Conservation (phyloP, 2,797 vertebrate species). For the Phaenicophaeus curvirostris region DNA sequence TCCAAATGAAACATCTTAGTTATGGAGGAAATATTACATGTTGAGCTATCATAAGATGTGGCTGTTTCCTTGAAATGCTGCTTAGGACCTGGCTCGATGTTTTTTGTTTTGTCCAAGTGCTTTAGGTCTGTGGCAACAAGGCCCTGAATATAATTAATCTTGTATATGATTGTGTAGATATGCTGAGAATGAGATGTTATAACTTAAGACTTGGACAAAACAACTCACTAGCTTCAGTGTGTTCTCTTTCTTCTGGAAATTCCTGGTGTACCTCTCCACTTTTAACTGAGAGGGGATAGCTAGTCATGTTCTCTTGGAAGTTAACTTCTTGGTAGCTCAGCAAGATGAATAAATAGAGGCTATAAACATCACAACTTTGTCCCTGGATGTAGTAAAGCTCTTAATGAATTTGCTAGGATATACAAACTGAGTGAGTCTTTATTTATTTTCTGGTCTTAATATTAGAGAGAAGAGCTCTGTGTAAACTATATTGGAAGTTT, state of each 20-base stretch:
- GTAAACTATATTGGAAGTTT: background rate
- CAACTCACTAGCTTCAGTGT: background rate
- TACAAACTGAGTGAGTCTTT: background rate
- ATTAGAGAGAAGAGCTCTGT: background rate
- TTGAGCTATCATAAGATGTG: background rate
- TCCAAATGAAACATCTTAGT: background rate
- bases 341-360: background rate
- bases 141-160: background rate
- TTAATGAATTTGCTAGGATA: background rate
- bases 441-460: background rate
- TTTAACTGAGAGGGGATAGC: background rate
- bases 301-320: background rate
- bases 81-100: background rate
- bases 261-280: background rate
- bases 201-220: background rate
- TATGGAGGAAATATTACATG: background rate
- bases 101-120: background rate
- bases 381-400: background rate
- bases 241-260: background rate
- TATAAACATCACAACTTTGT: background rate
- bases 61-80: slow-evolving; percentile 11
- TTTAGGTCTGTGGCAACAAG: background rate
- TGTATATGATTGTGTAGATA: background rate
- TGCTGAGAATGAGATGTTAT: background rate
- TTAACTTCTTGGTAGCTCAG: background rate